Percentiles rank a stretch among this genome's conserved stretches.
phyloP scores from a whole-genome alignment of 2,888 invertebrate species.

The Dryomyza anilis region DNA sequence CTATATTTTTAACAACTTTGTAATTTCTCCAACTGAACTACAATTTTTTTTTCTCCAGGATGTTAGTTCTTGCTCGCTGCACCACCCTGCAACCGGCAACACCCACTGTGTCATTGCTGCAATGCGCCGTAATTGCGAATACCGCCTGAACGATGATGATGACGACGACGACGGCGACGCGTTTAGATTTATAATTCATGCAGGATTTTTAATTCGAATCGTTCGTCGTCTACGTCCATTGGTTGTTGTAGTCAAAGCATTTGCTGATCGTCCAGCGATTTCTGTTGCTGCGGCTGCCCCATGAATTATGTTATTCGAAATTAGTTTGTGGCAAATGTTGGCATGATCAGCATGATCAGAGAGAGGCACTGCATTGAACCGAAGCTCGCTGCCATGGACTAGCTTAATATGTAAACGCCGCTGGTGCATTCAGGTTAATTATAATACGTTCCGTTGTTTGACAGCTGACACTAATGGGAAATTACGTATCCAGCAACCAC shows the following conservation, averaged over 20 bases:
- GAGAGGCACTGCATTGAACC: no score
- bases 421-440: constrained; percentile 59
- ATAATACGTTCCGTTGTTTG: constrained; percentile 42
- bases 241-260: no score
- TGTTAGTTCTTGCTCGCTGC: no score
- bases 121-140: constrained; percentile 15
- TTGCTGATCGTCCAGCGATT: no score
- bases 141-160: no score
- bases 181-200: constrained; percentile 25
- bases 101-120: constrained; percentile 22
- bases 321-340: constrained; percentile 48
- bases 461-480: constrained; percentile 33
- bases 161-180: no score
- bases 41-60: no score
- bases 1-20: no score
- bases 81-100: constrained; percentile 14
- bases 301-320: constrained; percentile 60
- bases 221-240: no score
- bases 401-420: no score
- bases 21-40: no score
- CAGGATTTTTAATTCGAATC: constrained; percentile 27
- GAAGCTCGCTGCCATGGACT: constrained; percentile 32
- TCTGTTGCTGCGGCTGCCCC: no score
- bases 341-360: neutral
- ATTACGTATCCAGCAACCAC: constrained; percentile 15